Conservation (phyloP, 2,797 vertebrate species). For the Margarornis squamiger region DNA sequence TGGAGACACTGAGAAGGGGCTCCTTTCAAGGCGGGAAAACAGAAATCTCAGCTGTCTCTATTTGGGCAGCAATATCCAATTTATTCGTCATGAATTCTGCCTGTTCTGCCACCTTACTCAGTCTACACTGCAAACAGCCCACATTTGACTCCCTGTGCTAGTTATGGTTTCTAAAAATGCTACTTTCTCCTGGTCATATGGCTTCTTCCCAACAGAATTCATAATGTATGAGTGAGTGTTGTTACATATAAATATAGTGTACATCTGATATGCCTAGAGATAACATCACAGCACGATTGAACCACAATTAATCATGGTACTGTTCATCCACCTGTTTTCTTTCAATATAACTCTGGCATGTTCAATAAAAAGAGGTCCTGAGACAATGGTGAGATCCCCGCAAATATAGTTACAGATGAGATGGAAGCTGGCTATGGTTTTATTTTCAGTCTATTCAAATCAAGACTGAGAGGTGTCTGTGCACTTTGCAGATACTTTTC, state of each 20-base stretch:
- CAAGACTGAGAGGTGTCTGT: background rate
- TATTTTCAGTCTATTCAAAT: background rate
- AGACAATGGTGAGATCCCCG: background rate
- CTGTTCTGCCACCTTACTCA: slow-evolving; percentile 27
- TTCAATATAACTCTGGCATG: slow-evolving; percentile 24
- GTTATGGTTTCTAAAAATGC: slow-evolving; percentile 34
- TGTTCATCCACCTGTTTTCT: slow-evolving; percentile 58
- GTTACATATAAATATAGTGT: slow-evolving; percentile 19
- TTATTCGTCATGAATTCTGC: slow-evolving; percentile 26
- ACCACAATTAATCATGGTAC: background rate
- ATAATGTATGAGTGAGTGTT: background rate
- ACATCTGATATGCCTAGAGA: slow-evolving; percentile 45
- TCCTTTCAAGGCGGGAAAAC: background rate
- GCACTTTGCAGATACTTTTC: background rate
- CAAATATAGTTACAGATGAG: background rate
- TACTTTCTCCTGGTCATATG: background rate
- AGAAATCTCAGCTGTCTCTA: background rate
- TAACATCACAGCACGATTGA: slow-evolving; percentile 23
- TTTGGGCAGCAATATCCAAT: background rate
- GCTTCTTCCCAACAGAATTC: slow-evolving; percentile 1
- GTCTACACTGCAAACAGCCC: slow-evolving; percentile 7
- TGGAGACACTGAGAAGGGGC: background rate
- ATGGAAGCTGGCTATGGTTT: background rate
- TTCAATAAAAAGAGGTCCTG: slow-evolving; percentile 5
- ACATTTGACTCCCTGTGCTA: background rate